Conservation (phyloP, 2,113 vertebrate species). For the Platichthys stellatus region DNA sequence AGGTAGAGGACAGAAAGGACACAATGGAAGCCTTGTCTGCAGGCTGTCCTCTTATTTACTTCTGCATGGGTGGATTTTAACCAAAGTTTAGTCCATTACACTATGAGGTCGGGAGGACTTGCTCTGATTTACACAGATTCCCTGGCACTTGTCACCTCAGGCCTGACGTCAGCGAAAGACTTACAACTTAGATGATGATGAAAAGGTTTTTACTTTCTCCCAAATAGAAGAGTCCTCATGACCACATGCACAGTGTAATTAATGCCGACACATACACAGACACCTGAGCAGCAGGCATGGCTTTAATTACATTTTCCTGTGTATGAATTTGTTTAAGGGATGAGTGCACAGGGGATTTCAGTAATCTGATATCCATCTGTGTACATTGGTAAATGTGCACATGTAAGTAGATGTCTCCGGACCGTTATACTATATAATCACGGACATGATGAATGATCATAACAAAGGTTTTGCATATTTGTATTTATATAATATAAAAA, state of each 20-base stretch:
- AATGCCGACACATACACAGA: no score
- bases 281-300: no score
- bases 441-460: not conserved
- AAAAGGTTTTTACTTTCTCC: not conserved
- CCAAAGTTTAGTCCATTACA: constrained; percentile 16
- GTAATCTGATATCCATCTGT: not conserved
- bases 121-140: not conserved
- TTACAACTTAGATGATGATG: not conserved
- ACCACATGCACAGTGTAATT: no score
- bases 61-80: constrained; percentile 34
- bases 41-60: constrained; percentile 47
- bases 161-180: constrained; percentile 9
- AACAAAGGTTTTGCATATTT: no score
- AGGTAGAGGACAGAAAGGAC: constrained; percentile 58
- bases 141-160: constrained; percentile 1
- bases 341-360: not conserved
- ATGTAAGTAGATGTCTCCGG: not conserved
- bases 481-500: no score
- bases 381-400: not conserved
- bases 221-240: no score
- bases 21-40: constrained; percentile 62
- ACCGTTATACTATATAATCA: not conserved
- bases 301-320: not conserved
- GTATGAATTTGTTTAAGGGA: not conserved
- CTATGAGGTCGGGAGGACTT: not conserved